Evolutionary conservation across 2,797 vertebrate species (phyloP).

Genomic region (Hirundo rustica): DNA sequence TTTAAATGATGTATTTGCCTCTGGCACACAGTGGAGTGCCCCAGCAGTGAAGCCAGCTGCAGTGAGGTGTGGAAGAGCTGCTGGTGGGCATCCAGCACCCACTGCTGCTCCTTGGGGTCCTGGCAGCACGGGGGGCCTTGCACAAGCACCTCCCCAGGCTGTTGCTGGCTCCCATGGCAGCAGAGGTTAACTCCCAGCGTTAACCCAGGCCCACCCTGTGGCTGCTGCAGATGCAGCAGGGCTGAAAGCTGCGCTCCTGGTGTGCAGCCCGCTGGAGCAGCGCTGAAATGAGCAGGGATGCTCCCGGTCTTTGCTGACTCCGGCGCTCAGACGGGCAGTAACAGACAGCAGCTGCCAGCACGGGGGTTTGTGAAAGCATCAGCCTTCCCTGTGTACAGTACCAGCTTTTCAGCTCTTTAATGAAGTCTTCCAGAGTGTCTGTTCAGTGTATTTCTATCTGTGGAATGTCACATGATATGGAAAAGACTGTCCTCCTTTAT

Average conservation of each 20-base stretch:
- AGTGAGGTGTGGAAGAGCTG: not conserved
- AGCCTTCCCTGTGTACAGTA: not conserved
- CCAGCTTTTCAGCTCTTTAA: not conserved
- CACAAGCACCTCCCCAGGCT: not conserved
- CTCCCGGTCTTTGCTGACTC: not conserved
- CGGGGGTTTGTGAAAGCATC: not conserved
- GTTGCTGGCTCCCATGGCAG: not conserved
- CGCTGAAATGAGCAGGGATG: not conserved
- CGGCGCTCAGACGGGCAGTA: not conserved
- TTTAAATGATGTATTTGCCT: slow-evolving; percentile 9
- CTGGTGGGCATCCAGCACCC: not conserved
- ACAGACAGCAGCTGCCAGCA: not conserved
- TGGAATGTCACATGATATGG: not conserved
- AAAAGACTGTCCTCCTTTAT: not conserved
- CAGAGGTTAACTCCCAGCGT: rapidly evolving
- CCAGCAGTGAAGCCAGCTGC: not conserved
- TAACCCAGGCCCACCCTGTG: not conserved
- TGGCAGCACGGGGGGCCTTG: not conserved
- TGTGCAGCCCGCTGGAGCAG: not conserved
- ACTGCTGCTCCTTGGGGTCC: not conserved
- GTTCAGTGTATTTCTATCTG: not conserved
- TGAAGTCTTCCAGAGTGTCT: not conserved
- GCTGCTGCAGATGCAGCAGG: not conserved
- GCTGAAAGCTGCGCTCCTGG: not conserved
- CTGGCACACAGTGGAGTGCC: not conserved